These are phyloP conservation scores for Propithecus coquereli DNA, from an alignment of 2,113 vertebrate species.

Conservation along the genomic window DNA sequence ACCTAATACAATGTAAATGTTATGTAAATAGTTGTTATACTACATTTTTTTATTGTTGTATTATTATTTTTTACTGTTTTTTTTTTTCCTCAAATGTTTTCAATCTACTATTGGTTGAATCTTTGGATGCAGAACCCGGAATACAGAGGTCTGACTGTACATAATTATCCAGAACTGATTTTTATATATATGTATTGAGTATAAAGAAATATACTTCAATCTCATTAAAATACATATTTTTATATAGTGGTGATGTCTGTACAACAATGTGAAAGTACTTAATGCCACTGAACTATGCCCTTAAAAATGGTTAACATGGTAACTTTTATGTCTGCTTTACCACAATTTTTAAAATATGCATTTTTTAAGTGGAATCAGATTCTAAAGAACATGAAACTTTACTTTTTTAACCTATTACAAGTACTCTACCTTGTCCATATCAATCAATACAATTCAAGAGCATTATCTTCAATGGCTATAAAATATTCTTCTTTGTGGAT, in stretches of 20 bases:
- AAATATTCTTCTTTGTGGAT: not conserved
- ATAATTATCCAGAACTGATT: not conserved
- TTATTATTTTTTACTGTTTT: no score
- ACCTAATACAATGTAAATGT: no score
- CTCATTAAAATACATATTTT: not conserved
- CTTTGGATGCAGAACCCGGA: not conserved
- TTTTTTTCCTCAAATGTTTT: not conserved
- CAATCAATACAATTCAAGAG: not conserved
- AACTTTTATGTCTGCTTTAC: not conserved
- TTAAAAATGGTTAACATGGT: conserved; percentile 1
- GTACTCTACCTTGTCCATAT: conserved; percentile 41
- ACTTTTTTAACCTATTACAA: conserved; percentile 19
- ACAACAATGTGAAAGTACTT: not conserved
- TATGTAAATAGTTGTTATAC: no score
- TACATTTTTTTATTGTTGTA: no score
- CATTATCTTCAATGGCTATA: not conserved
- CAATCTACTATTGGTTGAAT: not conserved
- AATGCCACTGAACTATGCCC: not conserved
- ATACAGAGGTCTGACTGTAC: not conserved
- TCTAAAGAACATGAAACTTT: not conserved
- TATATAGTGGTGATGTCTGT: not conserved
- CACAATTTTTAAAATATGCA: not conserved
- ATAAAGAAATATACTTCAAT: not conserved
- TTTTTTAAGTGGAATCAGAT: not conserved
- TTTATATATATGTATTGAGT: not conserved